Conservation (phyloP, 2,797 vertebrate species). For the Enteromius afrohamiltoni region DNA sequence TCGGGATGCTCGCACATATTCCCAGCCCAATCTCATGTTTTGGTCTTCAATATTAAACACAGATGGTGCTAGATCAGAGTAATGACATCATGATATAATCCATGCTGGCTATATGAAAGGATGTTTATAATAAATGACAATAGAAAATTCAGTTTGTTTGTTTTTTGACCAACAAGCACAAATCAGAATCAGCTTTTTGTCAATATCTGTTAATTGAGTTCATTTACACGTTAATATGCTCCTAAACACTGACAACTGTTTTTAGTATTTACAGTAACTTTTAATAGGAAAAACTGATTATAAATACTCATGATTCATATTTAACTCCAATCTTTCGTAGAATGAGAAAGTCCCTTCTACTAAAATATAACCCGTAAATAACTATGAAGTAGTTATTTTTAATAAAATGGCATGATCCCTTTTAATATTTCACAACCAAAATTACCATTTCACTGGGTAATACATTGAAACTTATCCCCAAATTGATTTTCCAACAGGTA, state of each 20-base stretch:
- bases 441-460: background rate
- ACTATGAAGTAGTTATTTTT: background rate
- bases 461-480: background rate
- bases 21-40: slow-evolving; percentile 45
- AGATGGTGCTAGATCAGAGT: slow-evolving; percentile 48
- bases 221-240: background rate
- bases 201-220: background rate
- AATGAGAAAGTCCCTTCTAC: background rate
- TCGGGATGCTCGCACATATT: background rate
- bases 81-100: slow-evolving; percentile 39
- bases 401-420: background rate
- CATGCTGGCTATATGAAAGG: background rate
- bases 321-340: background rate
- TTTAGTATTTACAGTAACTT: background rate
- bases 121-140: slow-evolving; percentile 42
- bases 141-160: slow-evolving; percentile 17
- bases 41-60: slow-evolving; percentile 23
- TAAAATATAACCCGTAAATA: background rate
- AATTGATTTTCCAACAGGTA: background rate
- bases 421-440: background rate
- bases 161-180: slow-evolving; percentile 17
- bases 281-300: background rate
- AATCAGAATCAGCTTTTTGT: background rate
- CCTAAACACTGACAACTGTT: background rate
- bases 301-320: background rate